Percentiles rank a stretch among this genome's conserved stretches.
These are phyloP conservation scores for Pristis pectinata DNA, from an alignment of 2,797 vertebrate genomes.

Conservation along the genomic window DNA sequence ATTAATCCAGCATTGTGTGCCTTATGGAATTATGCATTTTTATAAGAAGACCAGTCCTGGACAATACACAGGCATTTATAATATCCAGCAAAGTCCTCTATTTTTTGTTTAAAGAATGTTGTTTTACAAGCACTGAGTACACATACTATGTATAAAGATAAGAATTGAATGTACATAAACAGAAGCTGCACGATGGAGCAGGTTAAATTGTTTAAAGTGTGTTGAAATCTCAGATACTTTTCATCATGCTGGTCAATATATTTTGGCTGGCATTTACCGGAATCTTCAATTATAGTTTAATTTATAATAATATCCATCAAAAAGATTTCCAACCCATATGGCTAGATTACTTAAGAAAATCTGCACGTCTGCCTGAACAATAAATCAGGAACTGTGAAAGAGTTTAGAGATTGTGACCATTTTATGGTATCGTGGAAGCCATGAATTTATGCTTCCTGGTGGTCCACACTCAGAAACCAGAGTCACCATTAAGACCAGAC, in stretches of 20 bases:
- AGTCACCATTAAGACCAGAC: not conserved
- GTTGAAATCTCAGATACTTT: not conserved
- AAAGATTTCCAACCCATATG: not conserved
- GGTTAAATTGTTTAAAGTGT: not conserved
- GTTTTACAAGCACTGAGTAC: not conserved
- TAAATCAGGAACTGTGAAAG: not conserved
- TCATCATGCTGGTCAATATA: not conserved
- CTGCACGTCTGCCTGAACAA: not conserved
- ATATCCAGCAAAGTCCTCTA: not conserved
- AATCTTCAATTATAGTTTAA: not conserved
- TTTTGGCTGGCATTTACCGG: not conserved
- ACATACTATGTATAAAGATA: not conserved
- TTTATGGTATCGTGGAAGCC: not conserved
- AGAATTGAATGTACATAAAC: not conserved
- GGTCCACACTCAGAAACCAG: not conserved
- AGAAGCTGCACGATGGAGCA: not conserved
- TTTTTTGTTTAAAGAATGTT: not conserved
- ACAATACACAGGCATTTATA: conserved; percentile 2
- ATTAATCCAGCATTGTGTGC: not conserved
- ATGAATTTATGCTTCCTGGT: not conserved
- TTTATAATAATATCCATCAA: not conserved
- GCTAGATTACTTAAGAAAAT: not conserved
- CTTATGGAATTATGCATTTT: not conserved
- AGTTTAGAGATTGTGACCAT: not conserved
- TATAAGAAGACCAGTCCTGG: not conserved